These are phyloP conservation scores for Sialis fuliginosa DNA, from an alignment of 2,888 invertebrate genomes.

Conservation along the genomic window DNA sequence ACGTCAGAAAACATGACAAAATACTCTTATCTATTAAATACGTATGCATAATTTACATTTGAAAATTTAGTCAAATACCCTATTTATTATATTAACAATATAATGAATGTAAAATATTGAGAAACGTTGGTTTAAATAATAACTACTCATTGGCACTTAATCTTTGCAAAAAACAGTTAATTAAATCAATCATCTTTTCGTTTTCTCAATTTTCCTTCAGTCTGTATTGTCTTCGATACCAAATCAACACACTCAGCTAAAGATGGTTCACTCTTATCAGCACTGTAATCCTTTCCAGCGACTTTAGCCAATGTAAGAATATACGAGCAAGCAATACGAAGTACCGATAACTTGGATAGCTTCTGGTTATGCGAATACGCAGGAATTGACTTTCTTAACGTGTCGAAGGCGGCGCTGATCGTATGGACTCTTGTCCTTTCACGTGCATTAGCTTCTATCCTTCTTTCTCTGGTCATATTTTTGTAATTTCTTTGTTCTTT, in stretches of 20 bases:
- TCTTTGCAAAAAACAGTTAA: too few species aligned
- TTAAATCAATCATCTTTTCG: constrained; percentile 50
- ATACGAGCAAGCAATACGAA: constrained; percentile 86
- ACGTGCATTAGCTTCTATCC: constrained; percentile 87
- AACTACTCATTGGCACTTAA: too few species aligned
- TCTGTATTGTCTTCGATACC: constrained; percentile 83
- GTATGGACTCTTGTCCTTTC: constrained; percentile 88
- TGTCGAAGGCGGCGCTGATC: constrained; percentile 90
- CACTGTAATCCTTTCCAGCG: constrained; percentile 49
- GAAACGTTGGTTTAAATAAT: too few species aligned
- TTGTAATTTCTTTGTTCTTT: constrained; percentile 78
- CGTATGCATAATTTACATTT: too few species aligned
- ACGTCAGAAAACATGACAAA: too few species aligned
- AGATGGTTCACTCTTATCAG: constrained; percentile 38
- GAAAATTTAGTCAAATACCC: too few species aligned
- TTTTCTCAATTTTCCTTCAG: constrained; percentile 75
- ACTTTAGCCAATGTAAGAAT: constrained; percentile 71
- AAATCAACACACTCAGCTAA: constrained; percentile 64
- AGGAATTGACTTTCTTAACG: constrained; percentile 65
- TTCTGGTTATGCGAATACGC: constrained; percentile 88
- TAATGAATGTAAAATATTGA: too few species aligned
- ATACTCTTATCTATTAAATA: too few species aligned
- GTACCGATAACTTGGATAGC: constrained; percentile 78
- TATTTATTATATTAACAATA: too few species aligned
- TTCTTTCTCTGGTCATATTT: constrained; percentile 82